Percentiles rank a stretch among this genome's conserved stretches.
These are phyloP conservation scores for Himalopsyche tibetana DNA, from an alignment of 2,888 invertebrate species.

Conservation along the genomic window DNA sequence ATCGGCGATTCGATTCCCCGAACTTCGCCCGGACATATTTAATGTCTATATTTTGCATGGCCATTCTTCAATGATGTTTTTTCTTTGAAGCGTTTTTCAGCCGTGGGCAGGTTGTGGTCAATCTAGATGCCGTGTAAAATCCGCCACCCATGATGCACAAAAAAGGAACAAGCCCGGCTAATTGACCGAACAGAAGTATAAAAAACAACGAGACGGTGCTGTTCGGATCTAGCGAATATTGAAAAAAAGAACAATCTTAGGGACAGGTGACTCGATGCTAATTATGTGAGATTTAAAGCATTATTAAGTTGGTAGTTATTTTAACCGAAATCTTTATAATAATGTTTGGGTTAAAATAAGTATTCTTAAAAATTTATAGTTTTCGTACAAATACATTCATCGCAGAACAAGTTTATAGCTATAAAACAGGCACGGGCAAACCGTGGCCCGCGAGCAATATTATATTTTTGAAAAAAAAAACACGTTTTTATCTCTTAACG, in stretches of 20 bases:
- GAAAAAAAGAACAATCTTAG: constrained; percentile 2
- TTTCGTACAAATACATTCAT: too few relatives aligned
- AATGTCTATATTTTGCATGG: constrained; percentile 50
- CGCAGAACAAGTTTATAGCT: too few relatives aligned
- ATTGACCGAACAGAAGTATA: constrained; percentile 37
- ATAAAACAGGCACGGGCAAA: too few relatives aligned
- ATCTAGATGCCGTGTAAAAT: constrained; percentile 46
- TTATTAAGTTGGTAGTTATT: constrained; percentile 18
- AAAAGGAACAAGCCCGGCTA: constrained; percentile 35
- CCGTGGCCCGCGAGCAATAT: too few relatives aligned
- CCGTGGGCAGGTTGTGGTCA: constrained; percentile 36
- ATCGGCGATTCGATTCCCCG: constrained; percentile 33
- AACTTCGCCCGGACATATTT: constrained; percentile 45
- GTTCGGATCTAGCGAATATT: constrained; percentile 31
- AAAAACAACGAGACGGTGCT: constrained; percentile 24
- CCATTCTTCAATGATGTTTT: constrained; percentile 35
- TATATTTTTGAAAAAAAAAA: too few relatives aligned
- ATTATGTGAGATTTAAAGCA: constrained; percentile 5
- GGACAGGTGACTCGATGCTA: constrained; percentile 8
- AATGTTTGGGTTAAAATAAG: neutral
- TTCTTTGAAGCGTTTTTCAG: constrained; percentile 40
- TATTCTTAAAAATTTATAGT: too few relatives aligned
- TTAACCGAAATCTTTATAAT: neutral
- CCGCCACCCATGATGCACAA: constrained; percentile 49
- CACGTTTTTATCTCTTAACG: too few relatives aligned